Conservation (phyloP, 2,888 invertebrate species). For the Danaus chrysippus region DNA sequence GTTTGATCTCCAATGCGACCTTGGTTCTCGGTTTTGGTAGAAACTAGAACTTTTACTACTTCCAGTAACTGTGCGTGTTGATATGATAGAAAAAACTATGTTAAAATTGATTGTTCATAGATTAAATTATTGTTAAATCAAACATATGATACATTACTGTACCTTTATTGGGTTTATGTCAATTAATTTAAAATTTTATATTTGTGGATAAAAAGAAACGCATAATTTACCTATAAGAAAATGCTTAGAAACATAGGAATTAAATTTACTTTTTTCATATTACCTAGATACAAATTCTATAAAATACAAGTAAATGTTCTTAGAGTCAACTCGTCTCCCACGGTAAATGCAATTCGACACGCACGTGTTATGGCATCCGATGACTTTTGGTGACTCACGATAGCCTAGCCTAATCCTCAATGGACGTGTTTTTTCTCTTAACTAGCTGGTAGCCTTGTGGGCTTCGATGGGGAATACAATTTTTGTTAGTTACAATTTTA, state of each 20-base stretch:
- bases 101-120: too few relatives aligned
- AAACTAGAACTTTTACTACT: conserved; percentile 21
- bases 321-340: conserved; percentile 56
- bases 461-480: conserved; percentile 9
- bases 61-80: neutral
- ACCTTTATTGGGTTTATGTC: too few relatives aligned
- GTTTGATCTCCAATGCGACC: conserved; percentile 57
- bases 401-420: conserved; percentile 46
- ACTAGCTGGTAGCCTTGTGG: conserved; percentile 43
- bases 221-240: neutral
- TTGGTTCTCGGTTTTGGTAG: conserved; percentile 39
- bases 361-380: conserved; percentile 75
- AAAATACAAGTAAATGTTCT: conserved; percentile 11
- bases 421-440: conserved; percentile 71
- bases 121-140: too few relatives aligned
- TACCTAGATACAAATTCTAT: too few relatives aligned
- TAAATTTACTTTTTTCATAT: neutral
- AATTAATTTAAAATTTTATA: too few relatives aligned
- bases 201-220: too few relatives aligned
- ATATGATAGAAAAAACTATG: neutral
- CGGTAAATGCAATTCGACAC: conserved; percentile 73
- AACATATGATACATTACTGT: too few relatives aligned
- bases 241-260: neutral
- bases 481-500: neutral
- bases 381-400: conserved; percentile 64